A percentile compares a stretch with the other conserved stretches of the same genome.
Conservation (phyloP, 2,888 invertebrate species). For the Neoascia interrupta region DNA sequence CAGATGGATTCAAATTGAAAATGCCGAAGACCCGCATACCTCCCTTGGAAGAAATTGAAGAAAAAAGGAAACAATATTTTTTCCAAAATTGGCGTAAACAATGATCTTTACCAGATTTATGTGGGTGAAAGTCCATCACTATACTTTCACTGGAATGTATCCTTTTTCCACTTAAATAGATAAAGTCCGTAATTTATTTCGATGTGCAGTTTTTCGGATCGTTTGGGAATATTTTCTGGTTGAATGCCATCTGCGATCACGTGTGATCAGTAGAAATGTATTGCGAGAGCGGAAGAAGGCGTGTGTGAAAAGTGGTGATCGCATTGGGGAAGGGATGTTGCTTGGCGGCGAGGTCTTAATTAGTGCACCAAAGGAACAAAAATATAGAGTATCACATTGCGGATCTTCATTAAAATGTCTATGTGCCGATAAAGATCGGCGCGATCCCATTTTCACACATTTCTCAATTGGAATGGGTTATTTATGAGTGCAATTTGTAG, state of each 20-base stretch:
- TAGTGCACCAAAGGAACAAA: conserved; percentile 41
- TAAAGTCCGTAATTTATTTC: conserved; percentile 33
- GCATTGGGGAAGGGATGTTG: conserved; percentile 48
- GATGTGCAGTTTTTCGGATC: conserved; percentile 1
- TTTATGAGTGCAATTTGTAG: conserved; percentile 68
- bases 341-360: conserved; percentile 62
- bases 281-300: conserved; percentile 42
- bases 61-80: conserved; percentile 17
- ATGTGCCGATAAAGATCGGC: conserved; percentile 44
- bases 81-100: conserved; percentile 24
- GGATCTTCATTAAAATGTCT: conserved; percentile 54
- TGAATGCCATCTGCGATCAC: conserved; percentile 50
- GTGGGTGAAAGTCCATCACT: conserved; percentile 51
- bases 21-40: conserved; percentile 45
- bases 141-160: conserved; percentile 43
- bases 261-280: conserved; percentile 21
- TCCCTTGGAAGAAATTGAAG: background rate
- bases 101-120: conserved; percentile 47
- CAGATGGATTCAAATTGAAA: conserved; percentile 50
- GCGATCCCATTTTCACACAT: conserved; percentile 65
- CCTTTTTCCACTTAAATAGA: conserved; percentile 54
- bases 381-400: conserved; percentile 49
- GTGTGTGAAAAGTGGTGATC: conserved; percentile 50
- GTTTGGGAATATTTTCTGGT: conserved; percentile 43
- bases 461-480: conserved; percentile 59